phyloP scores from a whole-genome alignment of 2,797 vertebrate species.

The Limnodromus scolopaceus region DNA sequence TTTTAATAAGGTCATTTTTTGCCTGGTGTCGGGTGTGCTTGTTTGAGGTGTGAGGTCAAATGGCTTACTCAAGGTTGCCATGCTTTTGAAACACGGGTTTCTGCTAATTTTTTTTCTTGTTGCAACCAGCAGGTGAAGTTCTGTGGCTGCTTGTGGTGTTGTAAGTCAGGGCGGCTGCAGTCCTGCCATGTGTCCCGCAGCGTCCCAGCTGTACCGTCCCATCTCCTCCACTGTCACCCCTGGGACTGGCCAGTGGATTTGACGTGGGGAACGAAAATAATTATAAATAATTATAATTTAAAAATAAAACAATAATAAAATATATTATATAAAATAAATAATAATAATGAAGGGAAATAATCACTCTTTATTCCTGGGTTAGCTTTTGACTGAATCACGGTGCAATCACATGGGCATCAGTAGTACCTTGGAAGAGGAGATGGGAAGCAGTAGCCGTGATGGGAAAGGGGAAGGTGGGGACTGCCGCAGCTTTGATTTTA shows the following conservation, averaged over 20 bases:
- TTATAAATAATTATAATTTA: no score
- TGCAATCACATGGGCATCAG: neutral
- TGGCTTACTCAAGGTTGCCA: neutral
- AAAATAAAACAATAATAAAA: no score
- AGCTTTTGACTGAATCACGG: neutral
- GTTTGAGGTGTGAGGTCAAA: neutral
- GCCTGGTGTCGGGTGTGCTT: neutral
- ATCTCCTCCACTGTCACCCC: neutral
- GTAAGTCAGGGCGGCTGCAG: neutral
- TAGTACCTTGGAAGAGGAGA: neutral
- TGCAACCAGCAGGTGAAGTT: neutral
- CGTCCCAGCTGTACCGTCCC: fast-evolving
- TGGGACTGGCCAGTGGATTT: neutral
- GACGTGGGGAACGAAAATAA: neutral
- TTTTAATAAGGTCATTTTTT: neutral
- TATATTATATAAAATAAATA: no score
- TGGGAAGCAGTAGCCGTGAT: neutral
- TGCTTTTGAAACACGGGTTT: neutral
- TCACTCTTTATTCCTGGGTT: neutral
- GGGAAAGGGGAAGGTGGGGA: neutral
- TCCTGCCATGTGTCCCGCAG: neutral
- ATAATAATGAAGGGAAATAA: neutral
- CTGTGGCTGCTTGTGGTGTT: neutral
- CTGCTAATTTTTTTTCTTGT: neutral
- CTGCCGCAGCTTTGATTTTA: neutral